A percentile compares a stretch with the other conserved stretches of the same genome.
These are phyloP conservation scores for Amphilophus citrinellus DNA, from an alignment of 2,113 vertebrate species.

Conservation along the genomic window DNA sequence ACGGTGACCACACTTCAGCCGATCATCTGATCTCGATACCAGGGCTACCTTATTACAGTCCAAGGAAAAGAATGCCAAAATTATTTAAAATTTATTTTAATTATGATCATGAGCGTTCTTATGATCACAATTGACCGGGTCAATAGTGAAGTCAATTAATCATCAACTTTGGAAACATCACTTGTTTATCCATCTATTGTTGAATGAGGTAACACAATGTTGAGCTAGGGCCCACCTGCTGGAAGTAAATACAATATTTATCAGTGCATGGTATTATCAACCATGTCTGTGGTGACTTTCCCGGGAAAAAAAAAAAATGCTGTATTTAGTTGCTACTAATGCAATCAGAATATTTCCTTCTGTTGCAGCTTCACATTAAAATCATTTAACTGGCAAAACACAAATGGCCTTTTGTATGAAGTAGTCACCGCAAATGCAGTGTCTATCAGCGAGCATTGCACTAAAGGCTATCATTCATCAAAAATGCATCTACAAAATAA, in stretches of 20 bases:
- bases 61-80: background rate
- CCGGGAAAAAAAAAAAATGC: background rate
- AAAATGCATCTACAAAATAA: background rate
- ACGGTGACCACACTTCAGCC: background rate
- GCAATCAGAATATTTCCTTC: background rate
- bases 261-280: background rate
- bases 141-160: background rate
- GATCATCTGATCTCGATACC: background rate
- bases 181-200: background rate
- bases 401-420: constrained; percentile 8
- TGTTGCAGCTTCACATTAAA: constrained; percentile 5
- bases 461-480: constrained; percentile 1
- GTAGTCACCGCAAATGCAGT: background rate
- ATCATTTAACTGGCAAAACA: background rate
- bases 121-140: background rate
- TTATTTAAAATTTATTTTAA: background rate
- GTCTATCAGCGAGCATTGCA: background rate
- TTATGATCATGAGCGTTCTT: background rate
- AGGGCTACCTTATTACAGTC: background rate
- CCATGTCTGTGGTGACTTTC: background rate
- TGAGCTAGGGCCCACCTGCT: background rate
- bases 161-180: background rate
- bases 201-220: background rate
- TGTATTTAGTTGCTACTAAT: constrained; percentile 2
- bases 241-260: background rate